Conservation (phyloP, 2,797 vertebrate genomes). For the Sebastes ruberrimus region DNA sequence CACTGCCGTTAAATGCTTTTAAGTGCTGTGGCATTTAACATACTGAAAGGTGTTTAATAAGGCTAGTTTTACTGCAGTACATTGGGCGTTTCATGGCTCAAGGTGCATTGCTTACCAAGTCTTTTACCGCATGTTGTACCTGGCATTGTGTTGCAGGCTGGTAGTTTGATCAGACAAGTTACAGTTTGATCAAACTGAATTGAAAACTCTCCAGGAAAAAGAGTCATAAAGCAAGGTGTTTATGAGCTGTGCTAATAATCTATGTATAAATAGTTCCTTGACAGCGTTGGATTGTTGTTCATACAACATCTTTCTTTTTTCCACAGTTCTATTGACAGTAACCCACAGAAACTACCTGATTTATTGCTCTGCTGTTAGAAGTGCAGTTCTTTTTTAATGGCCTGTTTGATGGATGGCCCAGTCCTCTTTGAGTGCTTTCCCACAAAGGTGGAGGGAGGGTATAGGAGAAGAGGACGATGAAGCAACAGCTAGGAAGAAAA, state of each 20-base stretch:
- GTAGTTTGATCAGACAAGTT: slow-evolving; percentile 44
- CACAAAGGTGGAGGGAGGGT: slow-evolving; percentile 1
- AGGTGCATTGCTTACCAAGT: slow-evolving; percentile 23
- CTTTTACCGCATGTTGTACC: slow-evolving; percentile 32
- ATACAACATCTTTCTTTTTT: slow-evolving; percentile 25
- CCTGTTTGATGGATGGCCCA: slow-evolving; percentile 42
- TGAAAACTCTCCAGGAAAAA: slow-evolving; percentile 42
- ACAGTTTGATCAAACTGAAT: slow-evolving; percentile 49
- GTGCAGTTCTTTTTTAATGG: slow-evolving; percentile 47
- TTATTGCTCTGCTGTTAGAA: slow-evolving; percentile 30
- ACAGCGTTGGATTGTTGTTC: slow-evolving; percentile 22
- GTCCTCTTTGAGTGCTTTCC: slow-evolving; percentile 13
- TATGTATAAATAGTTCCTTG: slow-evolving; percentile 35
- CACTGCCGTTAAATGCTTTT: slow-evolving; percentile 15
- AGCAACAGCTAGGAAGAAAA: slow-evolving; percentile 19
- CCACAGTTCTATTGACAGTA: slow-evolving; percentile 24
- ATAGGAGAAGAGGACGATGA: neutral
- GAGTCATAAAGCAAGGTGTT: slow-evolving; percentile 49
- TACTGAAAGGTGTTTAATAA: slow-evolving; percentile 24
- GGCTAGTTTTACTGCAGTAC: slow-evolving; percentile 33
- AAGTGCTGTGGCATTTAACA: slow-evolving; percentile 21
- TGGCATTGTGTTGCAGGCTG: slow-evolving; percentile 20
- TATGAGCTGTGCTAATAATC: slow-evolving; percentile 53
- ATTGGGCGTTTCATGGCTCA: slow-evolving; percentile 39
- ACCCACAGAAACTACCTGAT: slow-evolving; percentile 14